Evolutionary conservation across 1,140 invertebrate species (phyloP), one percentile per base, ranked within the genome.

Genomic region (Philaenus spumarius): DNA sequence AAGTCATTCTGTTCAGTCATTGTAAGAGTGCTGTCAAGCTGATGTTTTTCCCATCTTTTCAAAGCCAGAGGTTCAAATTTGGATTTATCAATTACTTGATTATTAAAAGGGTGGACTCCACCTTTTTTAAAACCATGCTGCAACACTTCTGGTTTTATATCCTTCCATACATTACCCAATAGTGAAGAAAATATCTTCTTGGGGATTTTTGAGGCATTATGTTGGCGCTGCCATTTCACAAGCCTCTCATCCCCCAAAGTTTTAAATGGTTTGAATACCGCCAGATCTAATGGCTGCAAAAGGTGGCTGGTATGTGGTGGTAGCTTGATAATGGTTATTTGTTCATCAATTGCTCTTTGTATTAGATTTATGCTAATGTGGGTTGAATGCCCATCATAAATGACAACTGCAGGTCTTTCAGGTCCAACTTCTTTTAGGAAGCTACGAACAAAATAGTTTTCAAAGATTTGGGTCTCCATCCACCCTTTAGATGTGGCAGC

Each of bases 221-320:
- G 37, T 6, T 55, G 17, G 55, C 58, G 55, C 5, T 26, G 23
- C 58, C 51, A 60, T 48, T 60, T 55, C 52, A 65, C 60, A 55
- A 65, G 56, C 35, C 23, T 45, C 42, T 45, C 35, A 37, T 64
- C 60, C 62, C 62, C 64, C 30, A 23, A 20, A 37, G 40, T 26
- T 46, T 66, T 66, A 11, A 66, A 14, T 12, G 58, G 47, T 22
- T 63, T 60, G 30, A 64, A 60, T 15, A 58, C 56, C 19, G 54
- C 48, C 5, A 59, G 22, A 47, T 66, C 64, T 15, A 65, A 24
- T 3, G 63, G 61, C 24, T 35, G 19, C n/a, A 39, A 17, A 4
- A 52, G 9, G 50, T 39, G 24, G 11, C 24, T 15, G 17, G 50
- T 39, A 23, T 34, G 26, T 4, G 50, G 17, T 11, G 35, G 35